Percentiles rank a stretch among this genome's conserved stretches.
phyloP scores from a whole-genome alignment of 2,888 invertebrate genomes.

The Tribolium freemani region DNA sequence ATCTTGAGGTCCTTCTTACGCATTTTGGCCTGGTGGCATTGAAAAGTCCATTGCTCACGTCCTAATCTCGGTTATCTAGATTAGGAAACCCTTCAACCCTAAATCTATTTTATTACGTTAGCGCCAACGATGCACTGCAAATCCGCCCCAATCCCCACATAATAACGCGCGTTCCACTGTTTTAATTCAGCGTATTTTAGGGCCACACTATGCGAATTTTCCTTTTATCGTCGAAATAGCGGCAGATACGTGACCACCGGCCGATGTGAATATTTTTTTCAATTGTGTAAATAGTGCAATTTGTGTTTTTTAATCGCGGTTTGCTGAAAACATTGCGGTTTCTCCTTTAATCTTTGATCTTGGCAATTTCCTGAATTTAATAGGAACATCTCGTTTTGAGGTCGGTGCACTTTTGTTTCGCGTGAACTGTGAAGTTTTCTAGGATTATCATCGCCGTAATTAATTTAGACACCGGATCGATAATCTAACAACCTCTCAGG shows the following conservation, averaged over 20 bases:
- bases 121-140: conserved; percentile 44
- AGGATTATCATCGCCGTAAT: not conserved
- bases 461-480: conserved; percentile 1
- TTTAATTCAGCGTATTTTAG: conserved; percentile 37
- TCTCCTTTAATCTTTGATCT: conserved; percentile 13
- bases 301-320: conserved; percentile 15
- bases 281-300: not conserved
- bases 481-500: conserved; percentile 1
- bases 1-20: not conserved
- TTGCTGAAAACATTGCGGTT: not conserved
- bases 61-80: conserved; percentile 35
- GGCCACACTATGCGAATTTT: conserved; percentile 15
- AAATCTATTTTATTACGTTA: conserved; percentile 53
- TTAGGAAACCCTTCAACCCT: conserved; percentile 48
- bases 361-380: conserved; percentile 22
- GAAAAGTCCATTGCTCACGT: conserved; percentile 19
- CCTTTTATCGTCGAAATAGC: not conserved
- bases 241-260: not conserved
- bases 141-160: conserved; percentile 45
- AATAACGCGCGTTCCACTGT: conserved; percentile 43
- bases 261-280: conserved; percentile 6
- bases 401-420: conserved; percentile 15
- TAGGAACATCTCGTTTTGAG: conserved; percentile 16
- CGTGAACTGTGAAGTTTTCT: conserved; percentile 8
- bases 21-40: not conserved